A percentile compares a stretch with the other conserved stretches of the same genome.
Evolutionary conservation across 1,140 invertebrate species (phyloP).

Genomic region (Brachionus sp.): DNA sequence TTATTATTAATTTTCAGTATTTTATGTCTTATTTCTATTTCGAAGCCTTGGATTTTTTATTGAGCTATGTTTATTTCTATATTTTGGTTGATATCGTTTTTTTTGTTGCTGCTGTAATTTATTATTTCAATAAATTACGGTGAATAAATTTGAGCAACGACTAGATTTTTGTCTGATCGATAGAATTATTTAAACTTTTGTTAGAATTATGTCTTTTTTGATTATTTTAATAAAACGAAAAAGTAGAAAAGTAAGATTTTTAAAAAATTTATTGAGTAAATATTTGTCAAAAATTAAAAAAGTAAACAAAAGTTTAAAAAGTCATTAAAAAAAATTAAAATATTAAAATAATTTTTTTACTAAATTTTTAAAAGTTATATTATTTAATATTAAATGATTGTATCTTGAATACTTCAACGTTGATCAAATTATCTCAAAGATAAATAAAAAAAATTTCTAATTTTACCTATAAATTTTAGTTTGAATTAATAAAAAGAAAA

Average conservation of each 20-base stretch:
- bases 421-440: too few species aligned
- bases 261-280: too few species aligned
- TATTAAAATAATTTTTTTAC: too few species aligned
- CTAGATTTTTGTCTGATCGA: not conserved
- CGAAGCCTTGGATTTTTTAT: not conserved
- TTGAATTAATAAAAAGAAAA: too few species aligned
- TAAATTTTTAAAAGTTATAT: too few species aligned
- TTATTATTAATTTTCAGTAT: constrained; percentile 29
- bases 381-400: too few species aligned
- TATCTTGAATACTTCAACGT: too few species aligned
- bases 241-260: not conserved
- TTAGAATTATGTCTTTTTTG: not conserved
- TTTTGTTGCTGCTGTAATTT: constrained; percentile 33
- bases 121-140: not conserved
- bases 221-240: not conserved
- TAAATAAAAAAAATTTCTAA: too few species aligned
- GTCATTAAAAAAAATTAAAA: too few species aligned
- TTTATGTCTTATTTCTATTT: constrained; percentile 9
- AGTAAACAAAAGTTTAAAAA: too few species aligned
- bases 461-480: too few species aligned
- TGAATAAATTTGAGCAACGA: not conserved
- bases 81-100: constrained; percentile 35
- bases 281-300: too few species aligned
- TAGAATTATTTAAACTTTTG: not conserved
- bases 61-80: constrained; percentile 9